Conservation (phyloP, 2,888 invertebrate genomes). For the Eucriotettix oculatus region DNA sequence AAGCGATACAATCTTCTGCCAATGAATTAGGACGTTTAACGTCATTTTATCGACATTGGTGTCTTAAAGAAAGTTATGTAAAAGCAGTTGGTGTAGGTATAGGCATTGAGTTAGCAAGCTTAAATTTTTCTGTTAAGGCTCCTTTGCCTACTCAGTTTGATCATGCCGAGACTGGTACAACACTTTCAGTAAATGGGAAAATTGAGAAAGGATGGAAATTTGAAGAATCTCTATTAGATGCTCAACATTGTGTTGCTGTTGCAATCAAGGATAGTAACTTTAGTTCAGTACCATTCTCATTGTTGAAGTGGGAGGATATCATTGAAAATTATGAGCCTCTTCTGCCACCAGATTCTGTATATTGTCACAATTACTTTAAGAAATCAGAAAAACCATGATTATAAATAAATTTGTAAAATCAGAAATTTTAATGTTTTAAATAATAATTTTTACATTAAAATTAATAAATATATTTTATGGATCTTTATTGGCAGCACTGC, state of each 20-base stretch:
- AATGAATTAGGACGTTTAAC: slow-evolving; percentile 14
- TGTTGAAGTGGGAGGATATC: slow-evolving; percentile 41
- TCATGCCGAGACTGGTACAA: slow-evolving; percentile 42
- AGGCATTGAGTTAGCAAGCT: slow-evolving; percentile 52
- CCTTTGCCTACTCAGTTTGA: slow-evolving; percentile 26
- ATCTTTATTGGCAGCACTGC: no score
- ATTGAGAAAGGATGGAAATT: slow-evolving; percentile 50
- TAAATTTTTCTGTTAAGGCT: slow-evolving; percentile 44
- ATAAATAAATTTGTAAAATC: background rate
- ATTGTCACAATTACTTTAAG: slow-evolving; percentile 36
- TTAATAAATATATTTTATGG: no score
- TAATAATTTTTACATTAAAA: no score
- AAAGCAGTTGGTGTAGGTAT: slow-evolving; percentile 83
- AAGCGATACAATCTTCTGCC: slow-evolving; percentile 38
- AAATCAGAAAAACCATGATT: slow-evolving; percentile 31
- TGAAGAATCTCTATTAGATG: slow-evolving; percentile 65
- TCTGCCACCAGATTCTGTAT: slow-evolving; percentile 33
- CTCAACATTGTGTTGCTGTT: slow-evolving; percentile 62
- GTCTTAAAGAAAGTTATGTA: slow-evolving; percentile 85
- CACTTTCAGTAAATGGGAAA: slow-evolving; percentile 41
- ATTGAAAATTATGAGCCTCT: slow-evolving; percentile 35
- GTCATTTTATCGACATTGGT: slow-evolving; percentile 79
- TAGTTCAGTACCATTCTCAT: slow-evolving; percentile 27
- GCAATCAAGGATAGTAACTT: slow-evolving; percentile 25
- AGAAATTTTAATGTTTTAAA: no score